Base-by-base conservation (phyloP, 2,113 vertebrate genomes). In the Edolisoma coerulescens region DNA sequence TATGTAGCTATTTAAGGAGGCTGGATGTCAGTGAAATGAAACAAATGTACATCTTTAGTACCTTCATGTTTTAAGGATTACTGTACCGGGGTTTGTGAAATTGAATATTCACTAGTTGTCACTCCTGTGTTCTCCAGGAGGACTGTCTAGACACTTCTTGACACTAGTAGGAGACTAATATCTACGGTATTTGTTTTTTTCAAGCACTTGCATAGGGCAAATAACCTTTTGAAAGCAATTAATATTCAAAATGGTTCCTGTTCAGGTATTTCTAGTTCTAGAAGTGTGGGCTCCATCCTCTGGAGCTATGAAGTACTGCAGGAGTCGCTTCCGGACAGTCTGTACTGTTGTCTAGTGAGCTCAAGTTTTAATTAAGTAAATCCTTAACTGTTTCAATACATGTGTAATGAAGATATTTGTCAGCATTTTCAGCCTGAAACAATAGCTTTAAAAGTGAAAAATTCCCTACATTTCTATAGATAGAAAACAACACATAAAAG, bases 221-320 rank as follows among this genome's bases (percentile, higher is more conserved):
- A 16, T 84, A 70, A 81, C 6, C 22, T 91, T 93, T 45, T 32
- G 28, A 65, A 91, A 81, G 20, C 32, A 79, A 42, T 65, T 68
- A 45, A 75, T 89, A 15, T 49, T 82, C 35, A 85, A 53, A 87
- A 69, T 69, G 50, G 61, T 50, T 95, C 37, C 42, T 89, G 33
- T 53, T 91, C 11, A 60, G 69, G 19, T 60, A 45, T 56, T 57
- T 49, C 16, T 69, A 16, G 73, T 94, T 85, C 19, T 64, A 53
- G 50, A 61, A 44, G 30, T 59, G 49, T 87, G 61, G 56, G 67
- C 93, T 95, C 54, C 81, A 89, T 96, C 93, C 14, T 73, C 57
- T 89, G 78, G 91, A 42, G 8, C 33, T 37, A 3, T 22, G n/a
- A 71, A 45, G 83, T 87, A 82, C 60, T 92, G 30, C 73, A 60